Conservation (phyloP, 1,140 invertebrate species). For the Stenopsyche tienmushanensis region DNA sequence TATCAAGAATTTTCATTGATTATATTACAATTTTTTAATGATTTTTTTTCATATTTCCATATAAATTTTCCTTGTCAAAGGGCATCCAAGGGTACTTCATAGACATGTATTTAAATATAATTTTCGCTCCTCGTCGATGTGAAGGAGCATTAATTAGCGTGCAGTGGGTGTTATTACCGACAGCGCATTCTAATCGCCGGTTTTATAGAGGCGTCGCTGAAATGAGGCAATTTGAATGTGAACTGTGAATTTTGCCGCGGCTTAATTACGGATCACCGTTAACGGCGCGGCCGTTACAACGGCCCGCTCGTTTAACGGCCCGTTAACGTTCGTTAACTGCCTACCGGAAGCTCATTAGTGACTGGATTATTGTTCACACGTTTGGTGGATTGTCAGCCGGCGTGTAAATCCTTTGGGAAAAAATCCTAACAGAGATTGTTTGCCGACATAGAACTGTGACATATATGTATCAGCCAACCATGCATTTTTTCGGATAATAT, state of each 20-base stretch:
- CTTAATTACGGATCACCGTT: constrained; percentile 18
- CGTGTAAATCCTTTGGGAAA: background rate
- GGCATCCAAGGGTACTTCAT: background rate
- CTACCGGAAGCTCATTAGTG: constrained; percentile 13
- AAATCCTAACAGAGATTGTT: no score
- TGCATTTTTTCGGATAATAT: background rate
- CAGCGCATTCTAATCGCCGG: background rate
- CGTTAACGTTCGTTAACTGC: constrained; percentile 9
- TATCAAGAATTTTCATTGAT: no score
- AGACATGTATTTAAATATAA: background rate
- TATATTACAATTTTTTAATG: no score
- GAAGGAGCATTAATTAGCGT: background rate
- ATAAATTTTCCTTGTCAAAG: no score
- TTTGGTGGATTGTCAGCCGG: background rate
- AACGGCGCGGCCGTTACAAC: no score
- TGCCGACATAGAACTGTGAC: background rate
- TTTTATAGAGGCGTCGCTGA: background rate
- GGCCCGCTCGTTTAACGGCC: constrained; percentile 16
- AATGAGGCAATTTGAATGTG: constrained; percentile 11
- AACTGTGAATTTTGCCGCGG: no score
- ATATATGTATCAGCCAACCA: background rate
- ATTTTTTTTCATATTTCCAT: no score
- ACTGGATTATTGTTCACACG: constrained; percentile 25
- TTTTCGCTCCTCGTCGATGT: background rate
- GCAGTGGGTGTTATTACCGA: background rate